Evolutionary conservation across 2,113 vertebrate species (phyloP).

Genomic region (Osmerus eperlanus): DNA sequence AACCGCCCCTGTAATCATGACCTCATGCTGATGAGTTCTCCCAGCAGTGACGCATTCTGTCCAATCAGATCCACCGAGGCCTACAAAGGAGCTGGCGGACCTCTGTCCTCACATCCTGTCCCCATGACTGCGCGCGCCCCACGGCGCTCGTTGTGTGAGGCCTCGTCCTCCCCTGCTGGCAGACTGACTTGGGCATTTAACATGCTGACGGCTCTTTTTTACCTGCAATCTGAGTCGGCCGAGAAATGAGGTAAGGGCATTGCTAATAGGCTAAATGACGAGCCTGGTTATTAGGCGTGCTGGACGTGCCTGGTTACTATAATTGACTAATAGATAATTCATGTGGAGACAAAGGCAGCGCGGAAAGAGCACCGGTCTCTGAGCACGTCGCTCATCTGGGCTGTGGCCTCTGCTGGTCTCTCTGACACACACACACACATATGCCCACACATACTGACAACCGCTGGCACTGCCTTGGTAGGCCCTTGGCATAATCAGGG

Average conservation of each 20-base stretch:
- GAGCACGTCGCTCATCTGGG: constrained; percentile 47
- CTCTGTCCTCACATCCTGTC: no score
- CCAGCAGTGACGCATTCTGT: no score
- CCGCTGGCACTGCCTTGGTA: constrained; percentile 35
- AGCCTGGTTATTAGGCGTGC: constrained; percentile 57
- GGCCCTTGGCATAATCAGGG: constrained; percentile 43
- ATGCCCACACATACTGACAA: constrained; percentile 23
- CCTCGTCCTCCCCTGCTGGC: constrained; percentile 53
- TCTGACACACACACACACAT: constrained; percentile 15
- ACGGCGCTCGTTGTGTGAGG: constrained; percentile 46
- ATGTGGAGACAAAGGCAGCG: constrained; percentile 64
- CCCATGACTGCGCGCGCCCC: constrained; percentile 35
- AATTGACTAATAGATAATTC: constrained; percentile 67
- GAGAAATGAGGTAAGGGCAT: constrained; percentile 72
- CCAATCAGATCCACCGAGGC: no score
- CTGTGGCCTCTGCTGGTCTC: constrained; percentile 32
- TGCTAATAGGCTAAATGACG: constrained; percentile 68
- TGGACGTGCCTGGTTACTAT: constrained; percentile 64
- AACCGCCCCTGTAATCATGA: no score
- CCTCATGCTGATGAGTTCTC: no score
- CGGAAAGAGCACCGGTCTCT: constrained; percentile 52
- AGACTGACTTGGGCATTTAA: constrained; percentile 46
- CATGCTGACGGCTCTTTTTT: constrained; percentile 68
- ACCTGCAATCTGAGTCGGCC: constrained; percentile 69
- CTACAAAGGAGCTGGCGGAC: no score